Percentiles rank a stretch among this genome's conserved stretches.
Evolutionary conservation across 2,113 vertebrate species (phyloP).

Genomic region (Origma solitaria): DNA sequence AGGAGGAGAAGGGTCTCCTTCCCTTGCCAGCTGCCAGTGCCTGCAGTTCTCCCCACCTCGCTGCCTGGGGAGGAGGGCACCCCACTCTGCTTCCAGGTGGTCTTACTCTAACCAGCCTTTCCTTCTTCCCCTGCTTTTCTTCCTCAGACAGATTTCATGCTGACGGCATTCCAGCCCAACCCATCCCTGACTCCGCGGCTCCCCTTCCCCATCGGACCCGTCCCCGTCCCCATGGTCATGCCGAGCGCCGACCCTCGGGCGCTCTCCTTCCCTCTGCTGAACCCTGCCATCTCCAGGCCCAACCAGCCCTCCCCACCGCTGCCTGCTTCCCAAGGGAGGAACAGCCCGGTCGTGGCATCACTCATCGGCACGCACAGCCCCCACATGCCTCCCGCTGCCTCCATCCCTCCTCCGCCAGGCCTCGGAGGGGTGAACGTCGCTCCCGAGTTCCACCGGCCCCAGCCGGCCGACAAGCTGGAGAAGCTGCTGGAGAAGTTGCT

Average conservation of each 20-base stretch:
- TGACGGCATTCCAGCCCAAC: constrained; percentile 70
- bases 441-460: constrained; percentile 62
- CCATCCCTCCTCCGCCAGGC: constrained; percentile 72
- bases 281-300: constrained; percentile 65
- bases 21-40: neutral
- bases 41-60: rapidly evolving
- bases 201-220: constrained; percentile 74
- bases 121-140: neutral
- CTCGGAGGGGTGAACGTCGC: constrained; percentile 46
- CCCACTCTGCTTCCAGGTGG: rapidly evolving
- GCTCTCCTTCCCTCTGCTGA: constrained; percentile 73
- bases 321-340: constrained; percentile 63
- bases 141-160: constrained; percentile 76
- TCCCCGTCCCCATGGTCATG: constrained; percentile 78
- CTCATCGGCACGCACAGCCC: constrained; percentile 57
- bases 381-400: constrained; percentile 45
- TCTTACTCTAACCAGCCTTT: constrained; percentile 5
- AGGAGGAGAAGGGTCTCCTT: neutral
- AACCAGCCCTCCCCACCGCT: constrained; percentile 65
- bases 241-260: constrained; percentile 75
- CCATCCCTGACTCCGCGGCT: constrained; percentile 69
- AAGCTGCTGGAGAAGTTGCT: constrained; percentile 87
- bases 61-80: neutral
- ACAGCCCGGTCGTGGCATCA: constrained; percentile 46
- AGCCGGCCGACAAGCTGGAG: constrained; percentile 80